Conservation (phyloP, 2,113 vertebrate species). For the Centropus bengalensis region DNA sequence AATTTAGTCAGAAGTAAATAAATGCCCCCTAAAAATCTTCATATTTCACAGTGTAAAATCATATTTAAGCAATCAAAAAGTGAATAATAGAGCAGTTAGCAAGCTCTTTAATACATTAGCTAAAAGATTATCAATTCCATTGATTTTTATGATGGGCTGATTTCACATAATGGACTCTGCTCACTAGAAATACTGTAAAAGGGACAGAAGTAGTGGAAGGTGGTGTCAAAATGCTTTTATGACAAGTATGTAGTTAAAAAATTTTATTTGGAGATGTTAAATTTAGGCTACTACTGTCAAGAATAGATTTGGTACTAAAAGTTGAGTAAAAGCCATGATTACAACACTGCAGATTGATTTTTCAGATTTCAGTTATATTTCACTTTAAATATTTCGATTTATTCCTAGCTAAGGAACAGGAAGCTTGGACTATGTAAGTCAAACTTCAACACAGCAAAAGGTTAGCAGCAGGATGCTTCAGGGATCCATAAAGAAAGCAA, state of each 20-base stretch:
- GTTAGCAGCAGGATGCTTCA: not conserved
- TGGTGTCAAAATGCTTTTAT: slow-evolving; percentile 34
- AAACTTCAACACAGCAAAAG: not conserved
- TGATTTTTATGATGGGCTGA: slow-evolving; percentile 56
- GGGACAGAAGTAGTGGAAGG: not conserved
- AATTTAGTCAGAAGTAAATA: not conserved
- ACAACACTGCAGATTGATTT: not conserved
- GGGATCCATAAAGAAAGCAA: not conserved
- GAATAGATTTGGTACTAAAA: not conserved
- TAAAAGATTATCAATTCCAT: slow-evolving; percentile 60
- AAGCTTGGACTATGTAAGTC: not conserved
- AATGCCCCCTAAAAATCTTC: not conserved
- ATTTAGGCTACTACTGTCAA: slow-evolving; percentile 3
- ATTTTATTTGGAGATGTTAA: slow-evolving; percentile 31
- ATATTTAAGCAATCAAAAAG: slow-evolving; percentile 48
- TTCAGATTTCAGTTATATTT: not conserved
- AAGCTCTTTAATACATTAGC: slow-evolving; percentile 62
- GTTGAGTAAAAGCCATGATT: not conserved
- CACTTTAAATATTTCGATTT: not conserved
- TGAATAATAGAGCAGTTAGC: slow-evolving; percentile 58
- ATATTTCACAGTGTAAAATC: slow-evolving; percentile 24
- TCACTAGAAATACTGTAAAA: not conserved
- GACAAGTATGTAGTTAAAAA: slow-evolving; percentile 12
- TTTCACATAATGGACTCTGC: slow-evolving; percentile 55
- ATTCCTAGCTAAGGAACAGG: not conserved